Conservation (phyloP, 2,888 invertebrate genomes). For the Koerneria pararmatus region DNA sequence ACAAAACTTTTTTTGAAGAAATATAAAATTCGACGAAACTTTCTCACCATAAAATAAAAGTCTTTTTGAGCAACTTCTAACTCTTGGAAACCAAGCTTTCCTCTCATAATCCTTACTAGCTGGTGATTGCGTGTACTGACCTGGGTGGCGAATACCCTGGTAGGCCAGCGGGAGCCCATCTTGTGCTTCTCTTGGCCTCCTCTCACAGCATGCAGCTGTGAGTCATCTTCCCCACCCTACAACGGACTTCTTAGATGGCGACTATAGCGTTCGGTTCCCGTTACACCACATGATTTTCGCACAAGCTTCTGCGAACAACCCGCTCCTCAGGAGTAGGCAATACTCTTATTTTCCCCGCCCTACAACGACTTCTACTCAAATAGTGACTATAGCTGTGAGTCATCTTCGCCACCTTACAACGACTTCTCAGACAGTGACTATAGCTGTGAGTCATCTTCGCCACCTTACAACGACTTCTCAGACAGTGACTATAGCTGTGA, state of each 20-base stretch:
- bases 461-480: too few relatives aligned
- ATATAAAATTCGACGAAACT: neutral
- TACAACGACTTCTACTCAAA: neutral
- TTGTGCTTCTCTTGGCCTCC: constrained; percentile 33
- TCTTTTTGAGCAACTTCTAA: too few relatives aligned
- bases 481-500: too few relatives aligned
- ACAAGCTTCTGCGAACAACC: neutral
- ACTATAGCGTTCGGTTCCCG: too few relatives aligned
- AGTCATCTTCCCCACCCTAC: neutral
- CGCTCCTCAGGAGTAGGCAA: neutral
- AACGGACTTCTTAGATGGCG: neutral
- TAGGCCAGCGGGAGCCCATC: constrained; percentile 48
- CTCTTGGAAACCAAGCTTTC: too few relatives aligned
- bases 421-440: too few relatives aligned
- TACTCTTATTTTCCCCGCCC: neutral
- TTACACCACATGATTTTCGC: neutral
- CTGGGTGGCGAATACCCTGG: constrained; percentile 52
- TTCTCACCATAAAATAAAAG: too few relatives aligned
- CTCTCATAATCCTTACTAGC: too few relatives aligned
- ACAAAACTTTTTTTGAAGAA: too few relatives aligned
- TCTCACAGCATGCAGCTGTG: constrained; percentile 26
- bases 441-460: too few relatives aligned
- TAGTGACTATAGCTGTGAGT: constrained; percentile 7
- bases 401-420: constrained; percentile 21
- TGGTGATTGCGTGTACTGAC: too few relatives aligned